phyloP scores from a whole-genome alignment of 2,113 vertebrate genomes.

The Todiramphus saurophagus region DNA sequence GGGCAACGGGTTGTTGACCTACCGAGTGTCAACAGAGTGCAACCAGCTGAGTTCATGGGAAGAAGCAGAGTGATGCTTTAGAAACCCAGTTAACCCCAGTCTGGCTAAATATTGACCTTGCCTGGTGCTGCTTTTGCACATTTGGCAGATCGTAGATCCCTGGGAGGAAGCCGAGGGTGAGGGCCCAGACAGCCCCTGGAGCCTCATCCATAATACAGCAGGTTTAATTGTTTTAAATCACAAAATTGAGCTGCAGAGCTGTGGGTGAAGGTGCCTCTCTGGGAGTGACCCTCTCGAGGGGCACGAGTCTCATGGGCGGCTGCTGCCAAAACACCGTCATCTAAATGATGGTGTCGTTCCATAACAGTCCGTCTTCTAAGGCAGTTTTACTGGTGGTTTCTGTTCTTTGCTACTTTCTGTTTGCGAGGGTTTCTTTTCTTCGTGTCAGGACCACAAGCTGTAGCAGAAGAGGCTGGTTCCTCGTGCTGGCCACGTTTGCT shows the following conservation, averaged over 20 bases:
- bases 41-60: background rate
- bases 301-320: rapidly evolving
- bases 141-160: background rate
- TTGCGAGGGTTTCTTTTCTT: background rate
- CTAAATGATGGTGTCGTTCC: background rate
- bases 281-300: rapidly evolving
- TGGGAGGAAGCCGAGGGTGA: background rate
- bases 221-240: background rate
- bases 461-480: background rate
- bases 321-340: background rate
- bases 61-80: background rate
- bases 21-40: background rate
- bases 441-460: background rate
- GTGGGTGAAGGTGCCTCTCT: background rate
- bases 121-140: background rate
- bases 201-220: background rate
- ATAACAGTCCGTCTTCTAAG: background rate
- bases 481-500: background rate
- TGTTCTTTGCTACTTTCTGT: background rate
- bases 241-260: background rate
- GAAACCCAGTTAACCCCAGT: background rate
- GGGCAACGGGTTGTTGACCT: background rate
- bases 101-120: background rate
- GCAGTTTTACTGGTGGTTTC: background rate
- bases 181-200: rapidly evolving